Evolutionary conservation across 2,113 vertebrate species (phyloP).

Genomic region (Kryptolebias marmoratus): DNA sequence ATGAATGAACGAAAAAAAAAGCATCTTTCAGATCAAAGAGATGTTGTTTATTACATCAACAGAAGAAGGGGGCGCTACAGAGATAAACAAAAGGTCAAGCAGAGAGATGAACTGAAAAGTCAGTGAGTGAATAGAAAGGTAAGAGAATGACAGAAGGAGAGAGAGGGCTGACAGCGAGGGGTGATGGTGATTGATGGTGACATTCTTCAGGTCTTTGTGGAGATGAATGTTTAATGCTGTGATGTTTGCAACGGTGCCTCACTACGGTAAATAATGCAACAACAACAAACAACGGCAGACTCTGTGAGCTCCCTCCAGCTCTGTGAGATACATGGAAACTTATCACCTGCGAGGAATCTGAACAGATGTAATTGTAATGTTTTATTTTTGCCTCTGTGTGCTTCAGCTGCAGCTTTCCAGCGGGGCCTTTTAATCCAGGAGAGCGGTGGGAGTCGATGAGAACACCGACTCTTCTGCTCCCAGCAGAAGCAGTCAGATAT

Average conservation of each 20-base stretch:
- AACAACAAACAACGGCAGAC: constrained; percentile 60
- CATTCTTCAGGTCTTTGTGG: constrained; percentile 68
- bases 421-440: constrained; percentile 20
- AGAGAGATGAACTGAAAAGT: constrained; percentile 23
- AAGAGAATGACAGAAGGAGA: constrained; percentile 13
- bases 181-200: constrained; percentile 75
- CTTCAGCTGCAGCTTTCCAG: constrained; percentile 14
- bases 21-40: constrained; percentile 57
- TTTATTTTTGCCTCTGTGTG: constrained; percentile 20
- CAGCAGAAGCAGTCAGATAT: constrained; percentile 47
- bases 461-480: constrained; percentile 50
- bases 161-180: constrained; percentile 58
- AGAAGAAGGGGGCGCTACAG: constrained; percentile 32
- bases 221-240: constrained; percentile 76
- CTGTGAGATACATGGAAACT: background rate
- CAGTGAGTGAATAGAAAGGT: constrained; percentile 14
- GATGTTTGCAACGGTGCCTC: constrained; percentile 54
- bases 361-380: constrained; percentile 7
- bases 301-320: constrained; percentile 35
- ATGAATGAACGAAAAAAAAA: constrained; percentile 49
- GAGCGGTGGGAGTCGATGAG: constrained; percentile 41
- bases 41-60: constrained; percentile 48
- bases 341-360: constrained; percentile 25
- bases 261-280: constrained; percentile 70
- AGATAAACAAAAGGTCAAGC: constrained; percentile 51